Evolutionary conservation across 2,888 invertebrate species (phyloP).

Genomic region (Prosopocoilus inquinatus): DNA sequence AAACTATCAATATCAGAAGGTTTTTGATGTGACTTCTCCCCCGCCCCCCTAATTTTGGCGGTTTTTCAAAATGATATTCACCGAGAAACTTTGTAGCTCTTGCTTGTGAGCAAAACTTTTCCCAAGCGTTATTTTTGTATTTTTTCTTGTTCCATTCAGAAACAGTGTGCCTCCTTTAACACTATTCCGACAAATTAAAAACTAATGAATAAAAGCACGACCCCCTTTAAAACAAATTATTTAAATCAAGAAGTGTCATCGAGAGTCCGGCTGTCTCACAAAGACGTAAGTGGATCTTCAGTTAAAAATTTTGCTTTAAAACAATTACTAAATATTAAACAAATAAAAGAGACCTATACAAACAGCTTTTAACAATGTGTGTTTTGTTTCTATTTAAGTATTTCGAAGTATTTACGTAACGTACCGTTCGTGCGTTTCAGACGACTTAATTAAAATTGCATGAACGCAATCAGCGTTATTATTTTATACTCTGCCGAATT

Average conservation of each 20-base stretch:
- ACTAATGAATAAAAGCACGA: constrained; percentile 24
- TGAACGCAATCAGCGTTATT: no score
- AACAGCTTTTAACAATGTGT: not conserved
- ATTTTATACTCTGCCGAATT: no score
- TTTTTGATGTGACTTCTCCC: not conserved
- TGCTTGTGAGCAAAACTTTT: no score
- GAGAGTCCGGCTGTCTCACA: constrained; percentile 11
- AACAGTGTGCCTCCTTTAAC: constrained; percentile 26
- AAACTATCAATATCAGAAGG: constrained; percentile 21
- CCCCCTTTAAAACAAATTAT: constrained; percentile 13
- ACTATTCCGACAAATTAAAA: constrained; percentile 18
- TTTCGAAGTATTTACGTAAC: no score
- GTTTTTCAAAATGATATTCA: no score
- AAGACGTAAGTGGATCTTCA: constrained; percentile 28
- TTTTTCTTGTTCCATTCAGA: constrained; percentile 20
- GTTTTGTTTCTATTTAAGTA: constrained; percentile 13
- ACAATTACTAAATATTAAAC: constrained; percentile 25
- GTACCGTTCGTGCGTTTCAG: no score
- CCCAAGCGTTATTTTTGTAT: constrained; percentile 24
- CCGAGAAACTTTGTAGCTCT: no score
- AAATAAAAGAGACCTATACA: constrained; percentile 11
- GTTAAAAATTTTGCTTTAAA: constrained; percentile 27
- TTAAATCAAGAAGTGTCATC: constrained; percentile 10
- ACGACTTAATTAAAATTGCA: no score
- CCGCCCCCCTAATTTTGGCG: no score